Base-by-base conservation (phyloP, 2,888 invertebrate genomes). In the Epinotia ramella region DNA sequence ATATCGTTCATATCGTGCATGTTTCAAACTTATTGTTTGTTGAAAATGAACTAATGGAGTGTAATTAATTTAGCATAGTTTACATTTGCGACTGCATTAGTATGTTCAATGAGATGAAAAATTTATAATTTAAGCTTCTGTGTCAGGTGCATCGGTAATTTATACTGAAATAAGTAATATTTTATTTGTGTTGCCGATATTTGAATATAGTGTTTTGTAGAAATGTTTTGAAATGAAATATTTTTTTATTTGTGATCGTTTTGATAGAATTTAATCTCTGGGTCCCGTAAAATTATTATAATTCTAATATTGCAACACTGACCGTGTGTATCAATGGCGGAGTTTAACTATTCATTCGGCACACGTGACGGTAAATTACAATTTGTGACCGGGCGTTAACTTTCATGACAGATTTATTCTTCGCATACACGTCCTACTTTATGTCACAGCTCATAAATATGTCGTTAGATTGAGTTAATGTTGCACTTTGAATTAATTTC, bases 391-490 rank as follows among this genome's bases (percentile, higher is more conserved):
- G 86, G 86, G 89, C 88, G 91, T 90, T 89, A 88, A 88, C 89
- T 83, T 83, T 79, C 83, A 76, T 86, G 92, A 93, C 91, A 92
- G 92, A 92, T 93, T 93, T 93, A 93, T 92, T 86, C 86, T 85
- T 86, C 87, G 84, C 84, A 89, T 87, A 87, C 91, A 88, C 89
- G 89, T 90, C 89, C 91, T 89, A 89, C 87, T 91, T 89, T 89
- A 87, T 91, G 88, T 92, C 91, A 86, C 91, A 90, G 85, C 89
- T 90, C 92, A 90, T 92, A 93, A 93, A 92, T 85, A 91, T 88
- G 91, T 93, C 93, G 82, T 90, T 90, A 88, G 84, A 81, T 88
- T 85, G 87, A 89, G 92, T 91, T 91, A 89, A 91, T 91, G 90
- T 87, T 85, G 81, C 83, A 83, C 84, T 84, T 84, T 85, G 85